These are phyloP conservation scores for Globia sparganii DNA, from an alignment of 2,888 invertebrate genomes.

Conservation along the genomic window DNA sequence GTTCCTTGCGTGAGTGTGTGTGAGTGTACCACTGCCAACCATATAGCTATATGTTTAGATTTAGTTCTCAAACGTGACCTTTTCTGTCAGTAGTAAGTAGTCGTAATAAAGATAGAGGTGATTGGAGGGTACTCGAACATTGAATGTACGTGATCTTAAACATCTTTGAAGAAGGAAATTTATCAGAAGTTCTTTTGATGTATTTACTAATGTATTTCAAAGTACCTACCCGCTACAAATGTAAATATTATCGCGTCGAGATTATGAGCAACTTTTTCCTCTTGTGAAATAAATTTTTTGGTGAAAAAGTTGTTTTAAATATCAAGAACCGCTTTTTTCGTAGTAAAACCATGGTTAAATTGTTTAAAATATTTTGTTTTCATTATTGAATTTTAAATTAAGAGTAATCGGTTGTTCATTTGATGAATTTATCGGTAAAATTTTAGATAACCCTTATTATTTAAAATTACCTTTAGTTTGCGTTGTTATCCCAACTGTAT, in stretches of 20 bases:
- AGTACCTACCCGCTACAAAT: background rate
- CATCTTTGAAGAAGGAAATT: conserved; percentile 35
- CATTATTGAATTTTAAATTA: background rate
- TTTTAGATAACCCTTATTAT: background rate
- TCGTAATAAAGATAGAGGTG: conserved; percentile 47
- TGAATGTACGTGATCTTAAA: conserved; percentile 50
- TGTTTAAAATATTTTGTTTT: background rate
- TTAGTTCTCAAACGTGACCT: conserved; percentile 41
- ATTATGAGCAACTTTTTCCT: background rate
- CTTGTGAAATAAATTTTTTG: background rate
- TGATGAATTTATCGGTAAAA: no score
- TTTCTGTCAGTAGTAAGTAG: conserved; percentile 45
- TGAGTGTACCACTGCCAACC: background rate
- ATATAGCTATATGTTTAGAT: conserved; percentile 13
- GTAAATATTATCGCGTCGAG: background rate
- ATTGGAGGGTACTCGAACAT: conserved; percentile 45
- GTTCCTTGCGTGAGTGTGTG: background rate
- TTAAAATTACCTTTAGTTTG: background rate
- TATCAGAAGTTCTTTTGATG: conserved; percentile 23
- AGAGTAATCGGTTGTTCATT: background rate
- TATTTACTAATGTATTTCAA: background rate
- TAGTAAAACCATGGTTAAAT: background rate
- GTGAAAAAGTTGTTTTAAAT: conserved; percentile 8
- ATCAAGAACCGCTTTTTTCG: background rate
- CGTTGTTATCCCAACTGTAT: background rate